A percentile compares a stretch with the other conserved stretches of the same genome.
Evolutionary conservation across 1,140 invertebrate genomes (phyloP).

Genomic region (Anadara kagoshimensis): DNA sequence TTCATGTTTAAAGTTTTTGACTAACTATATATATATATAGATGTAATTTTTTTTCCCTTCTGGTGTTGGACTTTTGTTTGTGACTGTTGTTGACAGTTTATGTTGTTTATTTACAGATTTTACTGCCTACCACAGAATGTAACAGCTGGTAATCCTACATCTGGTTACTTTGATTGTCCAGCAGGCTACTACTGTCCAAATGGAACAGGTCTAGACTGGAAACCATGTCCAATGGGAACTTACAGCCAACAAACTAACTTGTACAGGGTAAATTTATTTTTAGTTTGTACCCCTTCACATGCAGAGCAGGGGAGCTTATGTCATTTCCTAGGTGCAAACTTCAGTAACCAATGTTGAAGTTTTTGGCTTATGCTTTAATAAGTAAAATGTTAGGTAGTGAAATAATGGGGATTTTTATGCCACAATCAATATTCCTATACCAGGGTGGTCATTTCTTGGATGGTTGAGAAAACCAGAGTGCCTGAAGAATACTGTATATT

Average conservation of each 20-base stretch:
- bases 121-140: conserved; percentile 67
- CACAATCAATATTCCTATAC: no score
- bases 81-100: neutral
- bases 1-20: no score
- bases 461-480: no score
- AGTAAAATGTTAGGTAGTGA: no score
- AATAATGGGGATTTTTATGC: no score
- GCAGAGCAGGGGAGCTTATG: neutral
- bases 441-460: neutral
- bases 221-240: conserved; percentile 66
- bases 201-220: conserved; percentile 68
- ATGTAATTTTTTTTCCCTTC: no score
- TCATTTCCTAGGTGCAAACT: no score
- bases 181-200: conserved; percentile 67
- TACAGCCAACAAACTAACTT: conserved; percentile 63
- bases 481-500: no score
- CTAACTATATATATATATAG: no score
- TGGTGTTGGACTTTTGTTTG: no score
- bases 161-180: conserved; percentile 66
- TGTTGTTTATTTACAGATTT: conserved; percentile 44
- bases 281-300: neutral
- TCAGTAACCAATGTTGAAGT: no score
- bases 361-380: no score
- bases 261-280: conserved; percentile 52
- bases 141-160: conserved; percentile 50